These are phyloP conservation scores for Fregetta grallaria DNA, from an alignment of 2,113 vertebrate genomes.

Conservation along the genomic window DNA sequence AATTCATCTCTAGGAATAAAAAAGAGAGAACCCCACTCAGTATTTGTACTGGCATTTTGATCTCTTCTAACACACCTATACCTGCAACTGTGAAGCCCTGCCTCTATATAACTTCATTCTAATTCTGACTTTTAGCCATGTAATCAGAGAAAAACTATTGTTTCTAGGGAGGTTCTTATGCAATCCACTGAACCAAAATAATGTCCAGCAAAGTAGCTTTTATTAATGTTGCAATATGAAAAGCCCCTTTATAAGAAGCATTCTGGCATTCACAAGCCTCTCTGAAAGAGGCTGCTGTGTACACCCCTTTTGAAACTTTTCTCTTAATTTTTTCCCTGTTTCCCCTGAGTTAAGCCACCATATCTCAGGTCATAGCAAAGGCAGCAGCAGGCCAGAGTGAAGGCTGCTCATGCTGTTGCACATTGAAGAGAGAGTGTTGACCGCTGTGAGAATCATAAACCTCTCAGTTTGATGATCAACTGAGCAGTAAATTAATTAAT, in stretches of 20 bases:
- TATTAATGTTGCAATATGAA: slow-evolving; percentile 40
- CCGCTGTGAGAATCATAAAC: slow-evolving; percentile 96
- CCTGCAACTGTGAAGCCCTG: not conserved
- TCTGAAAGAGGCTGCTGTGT: not conserved
- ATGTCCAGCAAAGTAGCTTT: slow-evolving; percentile 13
- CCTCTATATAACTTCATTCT: not conserved
- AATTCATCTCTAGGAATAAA: not conserved
- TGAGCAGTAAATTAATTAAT: slow-evolving; percentile 99
- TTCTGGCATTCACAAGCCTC: not conserved
- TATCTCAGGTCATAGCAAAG: slow-evolving; percentile 87
- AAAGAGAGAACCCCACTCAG: not conserved
- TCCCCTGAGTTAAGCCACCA: slow-evolving; percentile 58
- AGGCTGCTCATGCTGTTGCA: slow-evolving; percentile 71
- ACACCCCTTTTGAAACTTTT: slow-evolving; percentile 36
- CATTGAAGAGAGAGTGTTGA: slow-evolving; percentile 78
- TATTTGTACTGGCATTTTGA: not conserved
- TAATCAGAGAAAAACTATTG: not conserved
- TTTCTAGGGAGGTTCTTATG: not conserved
- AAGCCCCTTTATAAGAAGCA: not conserved
- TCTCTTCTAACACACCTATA: not conserved
- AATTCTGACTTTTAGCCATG: not conserved
- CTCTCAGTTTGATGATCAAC: slow-evolving; percentile 96
- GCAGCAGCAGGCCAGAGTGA: slow-evolving; percentile 74
- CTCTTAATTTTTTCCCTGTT: not conserved
- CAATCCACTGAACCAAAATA: not conserved